Percentiles rank a stretch among this genome's conserved stretches.
phyloP scores from a whole-genome alignment of 2,888 invertebrate genomes.

The Polietes domitor region DNA sequence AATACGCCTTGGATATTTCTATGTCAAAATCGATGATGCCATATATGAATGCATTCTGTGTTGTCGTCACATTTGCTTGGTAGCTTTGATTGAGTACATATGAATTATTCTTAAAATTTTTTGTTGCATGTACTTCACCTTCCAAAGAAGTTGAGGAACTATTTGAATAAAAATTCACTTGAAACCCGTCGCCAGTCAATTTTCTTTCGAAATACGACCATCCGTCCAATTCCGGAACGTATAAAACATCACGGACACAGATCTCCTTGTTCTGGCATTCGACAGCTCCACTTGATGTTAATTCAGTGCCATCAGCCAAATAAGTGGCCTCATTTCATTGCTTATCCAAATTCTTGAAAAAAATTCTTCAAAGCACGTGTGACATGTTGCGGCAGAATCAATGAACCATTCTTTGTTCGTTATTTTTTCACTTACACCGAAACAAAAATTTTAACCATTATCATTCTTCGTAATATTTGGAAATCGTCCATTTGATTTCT shows the following conservation, averaged over 20 bases:
- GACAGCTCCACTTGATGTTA: conserved; percentile 3
- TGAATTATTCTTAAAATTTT: not conserved
- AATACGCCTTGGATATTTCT: not conserved
- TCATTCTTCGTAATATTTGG: conserved; percentile 3
- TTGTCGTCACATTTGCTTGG: not conserved
- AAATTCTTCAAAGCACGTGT: conserved; percentile 35
- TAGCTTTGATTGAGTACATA: not conserved
- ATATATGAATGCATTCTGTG: conserved; percentile 3
- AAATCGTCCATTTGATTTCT: no score
- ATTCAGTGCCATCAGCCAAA: not conserved
- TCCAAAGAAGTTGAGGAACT: conserved; percentile 14
- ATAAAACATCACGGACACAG: not conserved
- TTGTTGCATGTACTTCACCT: not conserved
- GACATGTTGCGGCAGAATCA: conserved; percentile 36
- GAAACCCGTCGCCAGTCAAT: conserved; percentile 9
- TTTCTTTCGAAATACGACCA: not conserved
- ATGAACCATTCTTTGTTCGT: conserved; percentile 35
- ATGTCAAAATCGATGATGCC: conserved; percentile 29
- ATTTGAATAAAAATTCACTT: conserved; percentile 13
- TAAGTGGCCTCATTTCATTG: not conserved
- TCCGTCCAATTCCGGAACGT: conserved; percentile 26
- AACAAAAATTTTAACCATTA: conserved; percentile 1
- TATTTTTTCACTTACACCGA: conserved; percentile 14
- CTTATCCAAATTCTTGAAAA: not conserved
- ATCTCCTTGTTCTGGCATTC: no score